Evolutionary conservation across 2,113 vertebrate species (phyloP).

Genomic region (Globicephala melas): DNA sequence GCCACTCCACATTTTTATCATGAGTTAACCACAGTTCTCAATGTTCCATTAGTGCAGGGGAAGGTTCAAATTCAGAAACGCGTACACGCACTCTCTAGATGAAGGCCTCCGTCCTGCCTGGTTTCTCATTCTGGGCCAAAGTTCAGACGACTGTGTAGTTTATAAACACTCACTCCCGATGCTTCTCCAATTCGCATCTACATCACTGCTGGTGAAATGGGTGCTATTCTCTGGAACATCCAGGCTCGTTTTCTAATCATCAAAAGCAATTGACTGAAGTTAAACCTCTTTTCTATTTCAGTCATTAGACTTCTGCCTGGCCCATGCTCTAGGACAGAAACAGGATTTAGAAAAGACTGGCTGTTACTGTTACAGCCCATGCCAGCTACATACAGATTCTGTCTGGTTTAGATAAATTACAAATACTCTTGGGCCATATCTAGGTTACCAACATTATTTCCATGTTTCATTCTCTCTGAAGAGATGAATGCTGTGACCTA

Average conservation of each 20-base stretch:
- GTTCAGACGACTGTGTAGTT: constrained; percentile 47
- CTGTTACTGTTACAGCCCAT: fast-evolving
- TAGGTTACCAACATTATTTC: neutral
- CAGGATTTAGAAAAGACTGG: neutral
- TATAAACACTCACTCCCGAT: constrained; percentile 29
- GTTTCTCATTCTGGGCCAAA: constrained; percentile 48
- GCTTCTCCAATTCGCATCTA: neutral
- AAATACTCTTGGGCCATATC: neutral
- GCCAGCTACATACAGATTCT: neutral
- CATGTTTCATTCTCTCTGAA: neutral
- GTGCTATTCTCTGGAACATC: neutral
- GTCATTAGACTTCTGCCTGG: neutral
- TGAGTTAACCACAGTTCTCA: constrained; percentile 59
- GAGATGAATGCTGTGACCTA: neutral
- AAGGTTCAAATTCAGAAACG: constrained; percentile 51
- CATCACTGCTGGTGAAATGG: neutral
- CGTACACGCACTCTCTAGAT: constrained; percentile 20
- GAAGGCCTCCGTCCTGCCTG: constrained; percentile 28
- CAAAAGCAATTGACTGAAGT: neutral
- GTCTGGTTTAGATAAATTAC: neutral
- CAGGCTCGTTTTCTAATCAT: neutral
- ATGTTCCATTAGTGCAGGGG: constrained; percentile 36
- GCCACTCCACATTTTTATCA: constrained; percentile 15
- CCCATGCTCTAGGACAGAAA: neutral
- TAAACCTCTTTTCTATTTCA: neutral